phyloP scores from a whole-genome alignment of 2,797 vertebrate species.

The Aplochiton taeniatus region DNA sequence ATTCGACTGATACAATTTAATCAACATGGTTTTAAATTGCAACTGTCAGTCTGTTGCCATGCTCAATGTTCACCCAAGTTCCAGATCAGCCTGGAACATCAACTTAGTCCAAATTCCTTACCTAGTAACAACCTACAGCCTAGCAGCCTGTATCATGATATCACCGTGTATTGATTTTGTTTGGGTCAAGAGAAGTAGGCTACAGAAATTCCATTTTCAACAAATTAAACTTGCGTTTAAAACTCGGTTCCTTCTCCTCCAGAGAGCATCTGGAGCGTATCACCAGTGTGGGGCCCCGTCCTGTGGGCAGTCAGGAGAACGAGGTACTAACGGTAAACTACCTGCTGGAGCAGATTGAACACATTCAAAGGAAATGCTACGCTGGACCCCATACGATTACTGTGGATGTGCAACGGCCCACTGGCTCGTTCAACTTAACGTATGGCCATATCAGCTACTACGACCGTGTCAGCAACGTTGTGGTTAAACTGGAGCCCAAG shows the following conservation, averaged over 20 bases:
- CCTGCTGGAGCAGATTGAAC: conserved; percentile 85
- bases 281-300: conserved; percentile 89
- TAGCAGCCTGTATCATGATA: no score
- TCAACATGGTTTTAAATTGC: no score
- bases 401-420: conserved; percentile 88
- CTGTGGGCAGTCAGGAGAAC: conserved; percentile 91
- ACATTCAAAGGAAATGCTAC: conserved; percentile 74
- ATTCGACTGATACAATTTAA: no score
- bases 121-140: no score
- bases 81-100: no score
- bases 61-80: no score
- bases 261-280: conserved; percentile 90
- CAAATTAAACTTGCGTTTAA: no score
- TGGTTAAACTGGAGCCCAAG: conserved; percentile 87
- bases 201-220: no score
- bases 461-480: conserved; percentile 91
- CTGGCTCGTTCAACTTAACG: conserved; percentile 94
- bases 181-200: no score
- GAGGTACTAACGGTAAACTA: conserved; percentile 90
- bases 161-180: no score
- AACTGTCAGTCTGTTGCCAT: no score
- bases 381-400: conserved; percentile 77
- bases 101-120: no score
- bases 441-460: conserved; percentile 97
- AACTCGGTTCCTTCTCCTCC: conserved; percentile 9